Base-by-base conservation (phyloP, 2,113 vertebrate genomes). In the Haplochromis burtoni region DNA sequence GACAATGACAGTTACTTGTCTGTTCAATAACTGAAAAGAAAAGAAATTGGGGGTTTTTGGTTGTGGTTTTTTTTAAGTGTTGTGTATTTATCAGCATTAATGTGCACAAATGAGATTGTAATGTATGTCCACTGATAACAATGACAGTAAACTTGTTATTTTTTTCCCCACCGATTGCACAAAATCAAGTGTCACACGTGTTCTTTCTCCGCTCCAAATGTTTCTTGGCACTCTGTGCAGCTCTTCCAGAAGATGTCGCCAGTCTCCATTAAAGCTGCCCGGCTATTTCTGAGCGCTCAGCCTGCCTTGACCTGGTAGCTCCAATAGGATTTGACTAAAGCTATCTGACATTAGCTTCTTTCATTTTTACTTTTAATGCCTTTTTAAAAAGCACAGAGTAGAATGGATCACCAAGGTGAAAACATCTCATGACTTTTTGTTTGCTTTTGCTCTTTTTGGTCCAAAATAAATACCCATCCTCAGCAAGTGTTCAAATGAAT, bases 161-260 rank as follows among this genome's bases (percentile, higher is more conserved):
- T 26, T 59, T 59, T 63, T 0, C 1, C 10, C 33, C 19, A 66
- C 33, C 19, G 7, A 66, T 5, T 38, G 61, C 19, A 68, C 40
- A 29, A 76, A 76, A 76, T 17, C 42, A 76, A 47, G 42, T 21
- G 21, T 81, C 51, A 55, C 17, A 4, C 21, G n/a, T 42, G 53
- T 5, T 40, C n/a, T 81, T 38, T 19, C 38, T 17, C 71, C 1
- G 9, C 29, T 68, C 10, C 33, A 5, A 17, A 13, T 10, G 33
- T 40, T 71, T 54, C 47, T 24, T 51, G 1, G 10, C n/a, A 12
- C 16, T 31, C 31, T 53, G n/a, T 68, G 6, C 19, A 81, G 4
- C 63, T 66, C 54, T 16, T 42, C 93, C 93, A 92, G 84, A 9
- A 90, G 94, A 33, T 86, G 94, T 85, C 92, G 89, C 88, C 24